Evolutionary conservation across 2,797 vertebrate species (phyloP), one percentile per base, ranked within the genome.

Genomic region (Gadopsis bispinosus): DNA sequence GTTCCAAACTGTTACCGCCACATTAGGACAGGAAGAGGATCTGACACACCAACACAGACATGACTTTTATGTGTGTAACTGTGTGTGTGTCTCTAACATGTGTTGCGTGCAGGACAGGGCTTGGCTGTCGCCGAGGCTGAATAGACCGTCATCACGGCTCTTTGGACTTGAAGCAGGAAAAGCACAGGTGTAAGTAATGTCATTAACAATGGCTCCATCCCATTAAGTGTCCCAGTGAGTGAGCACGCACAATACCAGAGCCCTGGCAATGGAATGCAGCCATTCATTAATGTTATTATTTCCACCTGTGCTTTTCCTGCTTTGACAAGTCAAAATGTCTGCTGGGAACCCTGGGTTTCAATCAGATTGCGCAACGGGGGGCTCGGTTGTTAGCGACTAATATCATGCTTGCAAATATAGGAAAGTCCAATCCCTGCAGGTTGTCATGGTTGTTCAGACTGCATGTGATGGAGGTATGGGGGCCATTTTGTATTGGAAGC

Each of bases 341-440:
- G 37, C 10, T 39, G 37, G 37, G 37, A 39, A 39, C 33, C 63
- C 26, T 51, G 39, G 55, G 16, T 64, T 72, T 78, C 63, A 71
- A 82, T 77, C 7, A 82, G 63, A 73, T 79, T 60, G 54, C 33
- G 67, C 73, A 80, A 66, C 73, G 75, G 60, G 65, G 66, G 39
- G 58, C 17, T 45, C 4, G 19, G 22, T 35, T 67, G 43, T 73
- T 69, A 66, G 66, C 58, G 26, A 17, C 5, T 10, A 51, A 50
- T 31, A 43, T 14, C 45, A 4, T 50, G 50, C 45, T 9, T 50
- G 39, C 43, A 62, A n/a, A 39, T 47, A 22, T 63, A 5, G 54
- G 20, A 33, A 54, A 53, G 19, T 26, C 50, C 11, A 68, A 20
- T 33, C 29, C 7, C 50, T n/a, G 19, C 61, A 50, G 11, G 22